Base-by-base conservation (phyloP, 2,888 invertebrate genomes). In the Mesoligia furuncula region DNA sequence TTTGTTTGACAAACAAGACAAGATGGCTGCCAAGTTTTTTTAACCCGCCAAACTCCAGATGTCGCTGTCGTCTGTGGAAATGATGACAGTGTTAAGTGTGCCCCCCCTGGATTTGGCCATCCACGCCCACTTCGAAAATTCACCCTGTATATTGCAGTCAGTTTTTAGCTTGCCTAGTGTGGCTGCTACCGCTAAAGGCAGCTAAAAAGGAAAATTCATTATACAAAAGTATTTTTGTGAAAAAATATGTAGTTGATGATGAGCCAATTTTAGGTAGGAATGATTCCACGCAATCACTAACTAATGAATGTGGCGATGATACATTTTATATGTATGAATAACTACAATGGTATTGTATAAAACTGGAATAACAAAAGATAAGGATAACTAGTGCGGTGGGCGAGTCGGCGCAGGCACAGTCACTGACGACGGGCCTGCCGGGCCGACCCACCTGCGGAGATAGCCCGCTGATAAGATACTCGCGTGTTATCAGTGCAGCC, bases 381-480 rank as follows among this genome's bases (percentile, higher is more conserved):
- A 72, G 57, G 69, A 54, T 9, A 45, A 54, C 8, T 42, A 67
- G 75, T n/a, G 31, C 9, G 57, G 67, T 39, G 20, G 9, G 11
- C 45, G 57, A 57, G 42, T 48, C 51, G 73, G 15, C 42, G 72
- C 51, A 73, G 24, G 42, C 59, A 48, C 36, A n/a, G 17, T 27
- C 39, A 15, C 36, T 17, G 66, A 45, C 70, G 15, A 6, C 62
- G 62, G 31, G n/a, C 39, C 69, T 73, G 82, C 61, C 54, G 75
- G 39, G 82, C 61, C 54, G 75, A 48, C 71, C 59, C 71, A 61
- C 75, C 81, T 75, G 64, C 45, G 45, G 24, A 59, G 85, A 83
- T 83, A 83, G 70, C 70, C 66, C 31, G 45, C 51, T 31, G 83
- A 81, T 83, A 83, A 77, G 76, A 85, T 76, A 84, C 42, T 77